Conservation (phyloP, 1,140 invertebrate genomes). For the Danaus melanippus region DNA sequence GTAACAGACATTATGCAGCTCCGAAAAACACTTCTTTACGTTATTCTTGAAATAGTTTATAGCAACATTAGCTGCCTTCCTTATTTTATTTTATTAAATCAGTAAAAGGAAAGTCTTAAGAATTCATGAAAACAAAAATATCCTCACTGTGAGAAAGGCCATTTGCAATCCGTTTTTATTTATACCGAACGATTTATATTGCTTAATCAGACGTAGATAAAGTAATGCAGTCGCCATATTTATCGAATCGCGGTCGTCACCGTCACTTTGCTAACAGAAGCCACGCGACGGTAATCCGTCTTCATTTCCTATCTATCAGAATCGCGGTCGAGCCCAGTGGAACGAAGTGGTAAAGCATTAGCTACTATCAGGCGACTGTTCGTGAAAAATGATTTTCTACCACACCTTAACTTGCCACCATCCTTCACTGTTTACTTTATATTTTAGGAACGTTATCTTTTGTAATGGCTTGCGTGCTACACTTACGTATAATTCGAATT, state of each 20-base stretch:
- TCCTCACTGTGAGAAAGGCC: no score
- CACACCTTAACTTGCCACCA: slow-evolving; percentile 54
- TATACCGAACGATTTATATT: no score
- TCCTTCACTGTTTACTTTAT: slow-evolving; percentile 60
- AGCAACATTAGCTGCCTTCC: no score
- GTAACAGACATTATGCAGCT: no score
- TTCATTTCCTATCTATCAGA: slow-evolving; percentile 71
- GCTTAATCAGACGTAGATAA: no score
- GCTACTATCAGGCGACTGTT: slow-evolving; percentile 54
- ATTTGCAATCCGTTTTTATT: no score
- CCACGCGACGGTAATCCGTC: slow-evolving; percentile 67
- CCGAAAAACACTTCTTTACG: no score
- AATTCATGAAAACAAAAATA: no score
- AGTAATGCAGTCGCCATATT: slow-evolving; percentile 20
- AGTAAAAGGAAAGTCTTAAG: no score
- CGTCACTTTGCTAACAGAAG: slow-evolving; percentile 32
- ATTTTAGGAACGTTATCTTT: slow-evolving; percentile 57
- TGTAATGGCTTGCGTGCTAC: slow-evolving; percentile 52
- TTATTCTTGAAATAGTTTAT: no score
- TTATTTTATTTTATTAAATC: no score
- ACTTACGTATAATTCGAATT: slow-evolving; percentile 45
- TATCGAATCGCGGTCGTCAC: slow-evolving; percentile 25
- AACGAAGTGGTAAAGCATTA: slow-evolving; percentile 58
- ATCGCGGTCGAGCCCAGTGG: slow-evolving; percentile 43
- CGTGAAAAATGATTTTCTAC: slow-evolving; percentile 68